A percentile compares a stretch with the other conserved stretches of the same genome.
These are phyloP conservation scores for Mystacides longicornis DNA, from an alignment of 2,888 invertebrate genomes.

Conservation along the genomic window DNA sequence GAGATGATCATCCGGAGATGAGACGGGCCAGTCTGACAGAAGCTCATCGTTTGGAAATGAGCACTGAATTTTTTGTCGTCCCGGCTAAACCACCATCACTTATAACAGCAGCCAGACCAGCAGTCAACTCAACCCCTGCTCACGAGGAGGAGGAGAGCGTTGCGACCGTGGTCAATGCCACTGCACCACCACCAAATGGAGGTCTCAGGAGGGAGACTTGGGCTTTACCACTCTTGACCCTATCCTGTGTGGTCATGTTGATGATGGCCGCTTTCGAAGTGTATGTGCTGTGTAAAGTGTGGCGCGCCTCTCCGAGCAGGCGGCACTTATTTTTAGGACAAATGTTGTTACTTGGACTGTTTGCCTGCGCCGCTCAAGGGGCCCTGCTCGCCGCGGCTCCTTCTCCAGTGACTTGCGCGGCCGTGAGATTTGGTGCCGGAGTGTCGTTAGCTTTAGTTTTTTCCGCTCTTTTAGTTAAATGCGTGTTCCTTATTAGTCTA, in stretches of 20 bases:
- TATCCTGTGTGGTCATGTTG: slow-evolving; percentile 77
- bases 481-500: slow-evolving; percentile 85
- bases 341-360: slow-evolving; percentile 75
- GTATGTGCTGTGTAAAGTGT: slow-evolving; percentile 79
- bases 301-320: slow-evolving; percentile 74
- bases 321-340: slow-evolving; percentile 83
- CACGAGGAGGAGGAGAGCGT: slow-evolving; percentile 18
- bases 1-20: slow-evolving; percentile 29
- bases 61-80: slow-evolving; percentile 76
- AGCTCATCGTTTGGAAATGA: slow-evolving; percentile 62
- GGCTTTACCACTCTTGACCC: slow-evolving; percentile 83
- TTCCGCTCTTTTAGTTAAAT: slow-evolving; percentile 86
- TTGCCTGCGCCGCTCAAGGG: slow-evolving; percentile 72
- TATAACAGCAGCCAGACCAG: slow-evolving; percentile 35
- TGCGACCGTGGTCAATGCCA: slow-evolving; percentile 19
- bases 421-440: slow-evolving; percentile 75
- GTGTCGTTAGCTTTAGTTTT: slow-evolving; percentile 80
- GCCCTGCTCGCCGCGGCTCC: slow-evolving; percentile 73
- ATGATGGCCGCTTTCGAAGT: slow-evolving; percentile 82
- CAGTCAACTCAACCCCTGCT: slow-evolving; percentile 15
- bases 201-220: slow-evolving; percentile 70
- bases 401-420: slow-evolving; percentile 71
- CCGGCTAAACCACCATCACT: slow-evolving; percentile 46
- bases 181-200: slow-evolving; percentile 29
- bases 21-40: slow-evolving; percentile 35